These are phyloP conservation scores for Siniperca obscura DNA, from an alignment of 2,797 vertebrate genomes.

Conservation along the genomic window DNA sequence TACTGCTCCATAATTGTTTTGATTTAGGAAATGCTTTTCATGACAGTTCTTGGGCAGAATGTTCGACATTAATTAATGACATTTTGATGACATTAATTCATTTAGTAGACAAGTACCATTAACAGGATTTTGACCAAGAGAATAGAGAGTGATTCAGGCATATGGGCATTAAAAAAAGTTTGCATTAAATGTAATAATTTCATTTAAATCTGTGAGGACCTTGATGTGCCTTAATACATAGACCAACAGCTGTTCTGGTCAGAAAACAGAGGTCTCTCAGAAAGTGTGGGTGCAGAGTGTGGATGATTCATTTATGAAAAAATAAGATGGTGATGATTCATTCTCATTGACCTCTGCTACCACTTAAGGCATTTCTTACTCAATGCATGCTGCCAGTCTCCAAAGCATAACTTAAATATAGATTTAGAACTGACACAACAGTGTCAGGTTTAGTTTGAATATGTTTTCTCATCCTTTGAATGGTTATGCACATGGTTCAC, in stretches of 20 bases:
- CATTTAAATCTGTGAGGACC: background rate
- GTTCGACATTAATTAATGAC: background rate
- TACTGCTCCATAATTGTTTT: background rate
- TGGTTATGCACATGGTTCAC: background rate
- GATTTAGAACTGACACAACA: slow-evolving; percentile 34
- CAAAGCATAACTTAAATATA: slow-evolving; percentile 35
- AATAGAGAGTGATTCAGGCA: background rate
- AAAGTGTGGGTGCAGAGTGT: slow-evolving; percentile 36
- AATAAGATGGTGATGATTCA: slow-evolving; percentile 52
- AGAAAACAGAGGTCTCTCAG: slow-evolving; percentile 27
- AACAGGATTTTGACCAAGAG: background rate
- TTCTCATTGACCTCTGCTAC: slow-evolving; percentile 52
- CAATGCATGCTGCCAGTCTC: slow-evolving; percentile 37
- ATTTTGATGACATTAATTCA: background rate
- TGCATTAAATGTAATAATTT: background rate
- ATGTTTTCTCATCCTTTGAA: slow-evolving; percentile 17
- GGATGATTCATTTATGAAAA: slow-evolving; percentile 45
- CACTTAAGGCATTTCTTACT: slow-evolving; percentile 43
- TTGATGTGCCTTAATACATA: slow-evolving; percentile 16
- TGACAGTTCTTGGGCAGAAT: background rate
- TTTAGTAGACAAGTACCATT: background rate
- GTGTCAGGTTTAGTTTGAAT: slow-evolving; percentile 14
- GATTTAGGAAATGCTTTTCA: background rate
- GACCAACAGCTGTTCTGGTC: slow-evolving; percentile 28
- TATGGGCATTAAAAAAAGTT: background rate